Evolutionary conservation across 2,113 vertebrate genomes (phyloP), one percentile per base, ranked within the genome.

Genomic region (Brachyhypopomus gauderio): DNA sequence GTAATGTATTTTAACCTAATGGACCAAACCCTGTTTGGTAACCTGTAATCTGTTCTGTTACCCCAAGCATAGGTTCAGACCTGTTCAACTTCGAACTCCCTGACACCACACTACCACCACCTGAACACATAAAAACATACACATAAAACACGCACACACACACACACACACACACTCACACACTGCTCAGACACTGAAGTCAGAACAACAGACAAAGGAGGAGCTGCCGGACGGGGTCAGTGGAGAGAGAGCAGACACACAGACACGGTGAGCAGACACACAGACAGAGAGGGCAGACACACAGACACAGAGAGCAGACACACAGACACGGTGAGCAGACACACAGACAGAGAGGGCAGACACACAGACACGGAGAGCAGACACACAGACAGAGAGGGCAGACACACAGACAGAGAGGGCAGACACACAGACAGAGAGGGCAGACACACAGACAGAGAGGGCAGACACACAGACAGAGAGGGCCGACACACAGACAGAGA

Each of bases 121-220:
- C 25, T 34, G n/a, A n/a, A n/a, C n/a, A n/a, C n/a, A n/a, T n/a
- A n/a, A n/a, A 38, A 59, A 41, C 64, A 23, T 66, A 23, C 62
- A 59, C 23, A 38, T n/a, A n/a, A n/a, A n/a, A n/a, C 52, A 64
- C n/a, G 67, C 64, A 38, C 30, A 52, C 45, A 11, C 9, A 7
- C 60, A 74, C 66, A 27, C 9, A 63, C 45, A 27, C 9, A 16
- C 27, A 38, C 27, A 81, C 34, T 22, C 30, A 55, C 73, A 77
- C 76, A 67, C 48, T 48, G 41, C 81, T 85, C 62, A 30, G 70
- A 77, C 77, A 75, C 3, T 56, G 72, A 83, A 83, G 75, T 77
- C 77, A 73, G 77, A 85, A 83, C 77, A 67, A 87, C 85, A 83
- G 60, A 72, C 23, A 27, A 52, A 80, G 84, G 82, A 66, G 82